These are phyloP conservation scores for Odontesthes bonariensis DNA, from an alignment of 2,113 vertebrate genomes.

Conservation along the genomic window DNA sequence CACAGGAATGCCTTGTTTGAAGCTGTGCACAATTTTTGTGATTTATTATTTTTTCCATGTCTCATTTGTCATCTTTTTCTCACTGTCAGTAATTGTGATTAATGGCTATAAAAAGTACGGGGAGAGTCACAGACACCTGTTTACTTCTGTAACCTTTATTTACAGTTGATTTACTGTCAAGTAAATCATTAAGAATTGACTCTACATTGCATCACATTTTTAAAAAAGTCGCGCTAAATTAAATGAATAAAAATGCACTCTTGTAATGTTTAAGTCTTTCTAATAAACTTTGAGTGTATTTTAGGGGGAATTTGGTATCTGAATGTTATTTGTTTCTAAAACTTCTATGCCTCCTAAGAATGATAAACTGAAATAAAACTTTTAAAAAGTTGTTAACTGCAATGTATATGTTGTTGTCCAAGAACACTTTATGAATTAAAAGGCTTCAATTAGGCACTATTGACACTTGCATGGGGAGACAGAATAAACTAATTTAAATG, in stretches of 20 bases:
- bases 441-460: too few relatives aligned
- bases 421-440: too few relatives aligned
- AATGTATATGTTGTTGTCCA: too few relatives aligned
- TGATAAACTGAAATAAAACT: background rate
- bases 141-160: constrained; percentile 67
- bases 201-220: constrained; percentile 74
- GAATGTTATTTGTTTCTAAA: constrained; percentile 45
- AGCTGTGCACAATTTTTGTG: constrained; percentile 75
- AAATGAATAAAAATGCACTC: constrained; percentile 72
- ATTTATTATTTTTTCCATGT: constrained; percentile 49
- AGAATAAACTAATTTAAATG: too few relatives aligned
- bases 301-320: constrained; percentile 60
- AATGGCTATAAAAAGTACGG: constrained; percentile 53
- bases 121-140: constrained; percentile 64
- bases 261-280: constrained; percentile 79
- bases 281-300: constrained; percentile 80
- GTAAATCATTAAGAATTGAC: constrained; percentile 54
- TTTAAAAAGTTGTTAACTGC: too few relatives aligned
- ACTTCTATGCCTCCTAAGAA: constrained; percentile 2
- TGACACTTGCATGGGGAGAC: too few relatives aligned
- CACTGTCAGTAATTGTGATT: constrained; percentile 59
- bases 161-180: constrained; percentile 54
- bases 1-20: constrained; percentile 82
- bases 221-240: constrained; percentile 73
- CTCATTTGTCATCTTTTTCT: constrained; percentile 56